Evolutionary conservation across 2,888 invertebrate genomes (phyloP).

Genomic region (Callosobruchus maculatus): DNA sequence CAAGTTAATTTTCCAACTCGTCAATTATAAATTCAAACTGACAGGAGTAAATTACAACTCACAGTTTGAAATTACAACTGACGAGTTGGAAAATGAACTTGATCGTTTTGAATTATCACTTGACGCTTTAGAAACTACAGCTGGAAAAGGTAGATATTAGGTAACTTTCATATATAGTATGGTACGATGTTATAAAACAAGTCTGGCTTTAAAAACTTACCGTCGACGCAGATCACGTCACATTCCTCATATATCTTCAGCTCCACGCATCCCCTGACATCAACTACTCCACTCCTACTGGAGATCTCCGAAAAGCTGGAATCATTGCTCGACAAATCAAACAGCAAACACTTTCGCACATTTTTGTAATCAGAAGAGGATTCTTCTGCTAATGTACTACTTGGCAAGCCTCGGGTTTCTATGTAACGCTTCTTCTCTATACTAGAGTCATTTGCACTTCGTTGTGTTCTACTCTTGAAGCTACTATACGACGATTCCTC

Average conservation of each 20-base stretch:
- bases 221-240: conserved; percentile 44
- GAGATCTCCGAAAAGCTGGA: conserved; percentile 32
- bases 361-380: conserved; percentile 19
- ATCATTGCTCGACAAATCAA: conserved; percentile 40
- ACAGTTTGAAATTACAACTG: too few relatives aligned
- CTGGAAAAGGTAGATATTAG: too few relatives aligned
- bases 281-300: conserved; percentile 28
- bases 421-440: conserved; percentile 31
- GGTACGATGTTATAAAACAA: too few relatives aligned
- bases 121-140: too few relatives aligned
- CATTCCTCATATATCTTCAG: conserved; percentile 41
- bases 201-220: conserved; percentile 36
- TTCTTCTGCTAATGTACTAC: neutral
- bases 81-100: too few relatives aligned
- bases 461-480: conserved; percentile 53
- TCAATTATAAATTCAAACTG: too few relatives aligned
- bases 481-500: conserved; percentile 41
- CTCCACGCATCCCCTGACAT: conserved; percentile 45
- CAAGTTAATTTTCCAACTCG: too few relatives aligned
- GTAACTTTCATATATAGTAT: too few relatives aligned
- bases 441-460: conserved; percentile 20
- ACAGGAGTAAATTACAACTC: too few relatives aligned
- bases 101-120: too few relatives aligned
- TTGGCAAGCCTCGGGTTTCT: conserved; percentile 11
- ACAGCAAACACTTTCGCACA: conserved; percentile 47